phyloP scores from a whole-genome alignment of 2,888 invertebrate genomes.

The Hydriomena furcata region DNA sequence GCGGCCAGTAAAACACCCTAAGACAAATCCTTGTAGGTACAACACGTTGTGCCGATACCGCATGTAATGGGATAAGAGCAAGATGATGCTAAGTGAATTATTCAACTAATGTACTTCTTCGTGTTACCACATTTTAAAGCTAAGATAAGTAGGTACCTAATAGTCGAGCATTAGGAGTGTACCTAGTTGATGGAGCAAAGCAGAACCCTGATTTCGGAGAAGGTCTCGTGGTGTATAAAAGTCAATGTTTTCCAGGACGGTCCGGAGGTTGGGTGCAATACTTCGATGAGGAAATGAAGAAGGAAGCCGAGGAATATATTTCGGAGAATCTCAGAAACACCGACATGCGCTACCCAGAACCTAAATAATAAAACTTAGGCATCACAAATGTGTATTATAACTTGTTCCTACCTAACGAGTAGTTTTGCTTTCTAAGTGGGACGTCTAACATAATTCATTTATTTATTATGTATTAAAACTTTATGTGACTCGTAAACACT shows the following conservation, averaged over 20 bases:
- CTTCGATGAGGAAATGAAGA: slow-evolving; percentile 53
- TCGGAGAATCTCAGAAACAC: slow-evolving; percentile 44
- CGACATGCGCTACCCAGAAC: slow-evolving; percentile 48
- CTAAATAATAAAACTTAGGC: neutral
- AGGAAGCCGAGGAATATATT: slow-evolving; percentile 55
- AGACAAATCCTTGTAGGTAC: neutral
- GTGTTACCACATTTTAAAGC: no score
- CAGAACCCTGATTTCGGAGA: no score
- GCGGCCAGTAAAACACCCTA: no score
- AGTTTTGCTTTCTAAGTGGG: neutral
- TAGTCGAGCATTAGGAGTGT: no score
- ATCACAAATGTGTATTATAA: neutral
- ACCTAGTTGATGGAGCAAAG: no score
- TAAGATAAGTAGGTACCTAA: no score
- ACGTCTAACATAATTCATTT: neutral
- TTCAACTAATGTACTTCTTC: no score
- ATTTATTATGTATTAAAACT: neutral
- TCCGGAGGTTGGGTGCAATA: slow-evolving; percentile 59
- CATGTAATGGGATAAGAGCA: no score
- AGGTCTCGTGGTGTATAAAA: no score
- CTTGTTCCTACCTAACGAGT: no score
- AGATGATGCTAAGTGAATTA: no score
- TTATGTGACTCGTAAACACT: neutral
- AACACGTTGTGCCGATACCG: no score
- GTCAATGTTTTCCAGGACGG: slow-evolving; percentile 46